These are phyloP conservation scores for Sphyrna mokarran DNA, from an alignment of 2,113 vertebrate genomes.

Conservation along the genomic window DNA sequence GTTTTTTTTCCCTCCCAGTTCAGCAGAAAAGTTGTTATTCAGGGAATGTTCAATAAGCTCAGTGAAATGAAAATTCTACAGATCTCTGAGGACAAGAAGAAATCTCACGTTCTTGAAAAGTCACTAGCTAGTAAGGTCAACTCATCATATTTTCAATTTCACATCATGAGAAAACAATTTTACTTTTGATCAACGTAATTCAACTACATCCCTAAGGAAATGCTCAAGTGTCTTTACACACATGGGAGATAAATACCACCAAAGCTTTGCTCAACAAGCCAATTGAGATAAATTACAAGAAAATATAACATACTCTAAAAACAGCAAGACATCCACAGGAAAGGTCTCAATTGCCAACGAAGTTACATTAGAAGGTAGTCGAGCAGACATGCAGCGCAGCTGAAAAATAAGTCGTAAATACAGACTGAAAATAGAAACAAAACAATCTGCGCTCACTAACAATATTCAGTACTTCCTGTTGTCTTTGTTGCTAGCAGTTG, in stretches of 20 bases:
- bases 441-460: too few relatives aligned
- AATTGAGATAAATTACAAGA: neutral
- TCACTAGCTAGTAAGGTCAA: too few relatives aligned
- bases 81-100: neutral
- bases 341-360: neutral
- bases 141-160: too few relatives aligned
- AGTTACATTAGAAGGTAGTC: neutral
- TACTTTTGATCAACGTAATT: neutral
- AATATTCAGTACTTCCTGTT: neutral
- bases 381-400: neutral
- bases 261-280: neutral
- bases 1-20: neutral
- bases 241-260: neutral
- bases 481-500: neutral
- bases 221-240: neutral
- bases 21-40: neutral
- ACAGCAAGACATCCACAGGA: neutral
- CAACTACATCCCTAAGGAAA: neutral
- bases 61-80: neutral
- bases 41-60: neutral
- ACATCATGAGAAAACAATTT: neutral
- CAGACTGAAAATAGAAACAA: neutral
- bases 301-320: constrained; percentile 18
- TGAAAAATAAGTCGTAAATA: neutral
- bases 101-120: neutral